Conservation (phyloP, 35 echinoderm and acorn worm genomes). For the Apostichopus californicus region DNA sequence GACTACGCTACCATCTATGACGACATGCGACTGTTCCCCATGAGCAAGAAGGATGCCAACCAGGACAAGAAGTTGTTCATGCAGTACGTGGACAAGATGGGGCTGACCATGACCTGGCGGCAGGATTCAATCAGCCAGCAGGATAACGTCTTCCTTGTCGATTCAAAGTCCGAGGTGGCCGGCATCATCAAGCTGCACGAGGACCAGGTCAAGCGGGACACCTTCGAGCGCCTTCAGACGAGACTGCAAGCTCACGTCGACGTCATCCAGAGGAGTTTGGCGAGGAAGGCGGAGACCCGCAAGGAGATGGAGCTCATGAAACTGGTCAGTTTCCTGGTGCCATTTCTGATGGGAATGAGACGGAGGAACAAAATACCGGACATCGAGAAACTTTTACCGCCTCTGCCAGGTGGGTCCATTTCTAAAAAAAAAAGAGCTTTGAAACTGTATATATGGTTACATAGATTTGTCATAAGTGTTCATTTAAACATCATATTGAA, state of each 20-base stretch:
- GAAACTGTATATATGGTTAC: too few relatives aligned
- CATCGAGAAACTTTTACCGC: slow-evolving; percentile 85
- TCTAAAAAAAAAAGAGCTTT: too few relatives aligned
- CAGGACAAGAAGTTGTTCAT: slow-evolving; percentile 82
- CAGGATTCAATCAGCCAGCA: slow-evolving; percentile 66
- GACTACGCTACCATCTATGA: slow-evolving; percentile 84
- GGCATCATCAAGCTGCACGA: slow-evolving; percentile 64
- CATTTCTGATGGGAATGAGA: slow-evolving; percentile 86
- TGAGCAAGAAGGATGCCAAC: slow-evolving; percentile 88
- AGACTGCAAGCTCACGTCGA: slow-evolving; percentile 88
- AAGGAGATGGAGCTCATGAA: slow-evolving; percentile 73
- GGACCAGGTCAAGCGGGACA: slow-evolving; percentile 74
- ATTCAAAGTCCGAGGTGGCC: slow-evolving; percentile 68
- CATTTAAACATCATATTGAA: too few relatives aligned
- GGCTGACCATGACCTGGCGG: slow-evolving; percentile 67
- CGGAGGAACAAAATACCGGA: slow-evolving; percentile 90
- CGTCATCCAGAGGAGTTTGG: slow-evolving; percentile 73
- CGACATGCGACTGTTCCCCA: slow-evolving; percentile 90
- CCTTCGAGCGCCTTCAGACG: slow-evolving; percentile 86
- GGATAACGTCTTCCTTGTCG: slow-evolving; percentile 78
- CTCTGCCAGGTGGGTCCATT: slow-evolving; percentile 33
- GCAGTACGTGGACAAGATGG: slow-evolving; percentile 81
- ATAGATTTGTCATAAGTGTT: too few relatives aligned
- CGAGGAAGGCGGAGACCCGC: slow-evolving; percentile 73
- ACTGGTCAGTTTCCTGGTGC: slow-evolving; percentile 77